Base-by-base conservation (phyloP, 1,140 invertebrate genomes). In the Solenopsis invicta region DNA sequence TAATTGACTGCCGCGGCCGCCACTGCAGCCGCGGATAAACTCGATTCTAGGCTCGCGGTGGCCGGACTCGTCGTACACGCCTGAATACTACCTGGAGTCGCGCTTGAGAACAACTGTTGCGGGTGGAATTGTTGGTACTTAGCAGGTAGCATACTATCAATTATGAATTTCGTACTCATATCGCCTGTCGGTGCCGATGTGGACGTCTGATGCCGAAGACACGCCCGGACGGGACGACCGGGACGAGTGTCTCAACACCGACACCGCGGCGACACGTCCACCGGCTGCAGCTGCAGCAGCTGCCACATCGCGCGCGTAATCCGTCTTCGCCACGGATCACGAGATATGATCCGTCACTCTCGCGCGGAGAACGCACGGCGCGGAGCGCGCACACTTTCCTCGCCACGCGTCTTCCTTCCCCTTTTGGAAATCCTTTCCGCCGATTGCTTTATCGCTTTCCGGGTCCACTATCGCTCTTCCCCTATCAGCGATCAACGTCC, bases 101-200 rank as follows among this genome's bases (percentile, higher is more conserved):
- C 95, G 90, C 94, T 95, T 87, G 95, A 94, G 94, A 96, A 96
- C 91, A 97, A 95, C 92, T 96, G 96, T 90, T 97, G 96, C 96
- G 97, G 97, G 96, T 96, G 97, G 94, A 97, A 97, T 96, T 97
- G 97, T 94, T 97, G 97, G 96, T 99, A 99, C 97, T 99, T 99
- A 50, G 77, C 77, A 92, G 98, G 98, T 96, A 99, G 97, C 98
- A 99, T 98, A 96, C 98, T 98, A 98, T 99, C 98, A 96, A 99
- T 98, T 97, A 98, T 97, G 96, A 98, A 98, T 97, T 99, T 99
- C 96, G 97, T 98, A 97, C 97, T 98, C 98, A 99, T 98, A 95
- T 96, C 96, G 94, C 93, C 90, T 86, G 76, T 86, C 88, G 87
- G 81, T 85, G 71, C 45, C 90, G 82, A 77, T 88, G 59, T 59